phyloP scores from a whole-genome alignment of 30 jellyfish, hydroid and myxozoan genomes.

The Calvadosia cruxmelitensis region DNA sequence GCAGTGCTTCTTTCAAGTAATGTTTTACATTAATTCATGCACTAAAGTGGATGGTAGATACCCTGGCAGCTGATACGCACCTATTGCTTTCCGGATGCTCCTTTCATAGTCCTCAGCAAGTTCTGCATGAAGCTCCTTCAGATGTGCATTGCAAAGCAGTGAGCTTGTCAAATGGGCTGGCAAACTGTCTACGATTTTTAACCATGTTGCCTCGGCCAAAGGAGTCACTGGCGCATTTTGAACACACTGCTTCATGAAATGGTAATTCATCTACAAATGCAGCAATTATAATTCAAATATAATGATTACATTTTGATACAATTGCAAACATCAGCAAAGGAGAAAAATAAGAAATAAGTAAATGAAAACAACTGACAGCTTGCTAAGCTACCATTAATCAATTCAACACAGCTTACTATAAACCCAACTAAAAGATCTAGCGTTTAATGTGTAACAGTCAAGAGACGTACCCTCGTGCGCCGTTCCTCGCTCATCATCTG shows the following conservation, averaged over 20 bases:
- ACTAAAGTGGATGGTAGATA: no score
- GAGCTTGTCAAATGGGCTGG: slow-evolving; percentile 62
- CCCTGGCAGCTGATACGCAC: no score
- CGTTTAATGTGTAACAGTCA: not conserved
- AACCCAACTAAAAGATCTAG: not conserved
- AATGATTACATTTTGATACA: no score
- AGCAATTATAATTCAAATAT: not conserved
- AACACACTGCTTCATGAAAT: slow-evolving; percentile 75
- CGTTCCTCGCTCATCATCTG: slow-evolving; percentile 92
- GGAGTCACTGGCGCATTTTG: slow-evolving; percentile 90
- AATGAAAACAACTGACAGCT: no score
- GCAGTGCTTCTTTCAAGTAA: no score
- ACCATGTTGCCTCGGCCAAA: slow-evolving; percentile 82
- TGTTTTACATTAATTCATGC: no score
- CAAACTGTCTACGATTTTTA: slow-evolving; percentile 44
- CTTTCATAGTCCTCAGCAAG: slow-evolving; percentile 65
- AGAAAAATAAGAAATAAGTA: no score
- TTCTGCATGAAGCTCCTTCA: slow-evolving; percentile 58
- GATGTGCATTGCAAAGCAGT: slow-evolving; percentile 43
- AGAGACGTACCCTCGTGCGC: slow-evolving; percentile 48
- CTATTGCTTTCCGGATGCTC: slow-evolving; percentile 84
- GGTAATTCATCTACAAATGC: slow-evolving; percentile 86
- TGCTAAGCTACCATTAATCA: no score
- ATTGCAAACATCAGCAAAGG: no score
- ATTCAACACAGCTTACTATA: no score